Base-by-base conservation (phyloP, 2,888 invertebrate species). In the Noctua janthina region DNA sequence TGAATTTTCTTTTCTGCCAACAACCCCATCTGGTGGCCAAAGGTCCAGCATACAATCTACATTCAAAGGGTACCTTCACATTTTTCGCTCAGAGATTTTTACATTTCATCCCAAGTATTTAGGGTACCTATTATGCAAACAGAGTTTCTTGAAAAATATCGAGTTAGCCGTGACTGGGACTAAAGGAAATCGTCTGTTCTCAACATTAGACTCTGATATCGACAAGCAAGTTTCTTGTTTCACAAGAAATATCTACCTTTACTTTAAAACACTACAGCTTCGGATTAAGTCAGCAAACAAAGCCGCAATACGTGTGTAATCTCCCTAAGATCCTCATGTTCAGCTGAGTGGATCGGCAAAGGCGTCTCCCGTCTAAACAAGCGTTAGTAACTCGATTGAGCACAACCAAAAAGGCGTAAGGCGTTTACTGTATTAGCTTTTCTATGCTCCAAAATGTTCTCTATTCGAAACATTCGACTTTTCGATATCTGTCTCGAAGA, bases 321-420 rank as follows among this genome's bases (percentile, higher is more conserved):
- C 78, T 74, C 80, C 85, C 85, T 90, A 80, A 92, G 90, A 91
- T 88, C 79, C 86, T 88, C 90, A 83, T 90, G 93, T 86, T 86
- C 90, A 89, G 66, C 87, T 79, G 88, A 90, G 89, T 85, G 86
- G 78, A 86, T 85, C 88, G 89, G 92, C 92, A 92, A 92, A 92
- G 91, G 91, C 90, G 88, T 89, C 87, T 90, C 86, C 81, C 88
- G 90, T 86, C 88, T 91, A 92, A 90, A 91, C 91, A 92, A 91
- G 91, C 93, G 92, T 91, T 89, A 92, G 90, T 94, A 93, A 95
- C 92, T 89, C 91, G 92, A 93, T 94, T 94, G 93, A 91, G 90
- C 91, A 90, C 88, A 89, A 87, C 88, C 88, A 84, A 91, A 90
- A 91, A 90, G 90, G 89, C 89, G 90, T 90, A 83, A 86, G 78